Percentiles rank a stretch among this genome's conserved stretches.
These are phyloP conservation scores for Rhizoglyphus robini DNA, from an alignment of 1,140 invertebrate genomes.

Conservation along the genomic window DNA sequence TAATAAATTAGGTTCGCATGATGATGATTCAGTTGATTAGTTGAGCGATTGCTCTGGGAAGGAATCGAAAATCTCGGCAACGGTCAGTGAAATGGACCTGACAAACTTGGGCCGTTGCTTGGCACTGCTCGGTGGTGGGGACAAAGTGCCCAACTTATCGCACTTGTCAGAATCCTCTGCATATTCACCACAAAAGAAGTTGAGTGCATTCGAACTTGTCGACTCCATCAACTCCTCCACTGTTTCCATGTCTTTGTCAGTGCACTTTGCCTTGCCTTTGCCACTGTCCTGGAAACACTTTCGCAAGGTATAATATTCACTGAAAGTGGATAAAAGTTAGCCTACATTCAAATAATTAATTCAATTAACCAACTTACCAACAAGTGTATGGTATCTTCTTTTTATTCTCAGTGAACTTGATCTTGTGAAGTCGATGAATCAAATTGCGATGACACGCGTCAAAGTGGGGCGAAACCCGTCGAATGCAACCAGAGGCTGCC, in stretches of 20 bases:
- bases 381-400: slow-evolving; percentile 18
- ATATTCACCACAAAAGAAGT: slow-evolving; percentile 19
- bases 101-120: neutral
- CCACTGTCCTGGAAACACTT: slow-evolving; percentile 13
- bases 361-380: slow-evolving; percentile 11
- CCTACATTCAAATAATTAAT: neutral
- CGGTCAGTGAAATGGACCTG: slow-evolving; percentile 8
- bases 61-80: slow-evolving; percentile 14
- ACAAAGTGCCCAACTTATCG: slow-evolving; percentile 5
- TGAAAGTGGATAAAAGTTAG: neutral
- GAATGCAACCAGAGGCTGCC: slow-evolving; percentile 1
- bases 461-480: slow-evolving; percentile 1
- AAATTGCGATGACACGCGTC: slow-evolving; percentile 10
- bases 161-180: slow-evolving; percentile 19
- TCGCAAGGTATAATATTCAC: slow-evolving; percentile 15
- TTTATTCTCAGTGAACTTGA: slow-evolving; percentile 12
- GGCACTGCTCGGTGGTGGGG: neutral
- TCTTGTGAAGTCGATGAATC: slow-evolving; percentile 4
- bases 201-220: slow-evolving; percentile 17
- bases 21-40: too few relatives aligned
- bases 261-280: neutral
- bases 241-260: slow-evolving; percentile 15
- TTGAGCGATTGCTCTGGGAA: slow-evolving; percentile 3
- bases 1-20: too few relatives aligned
- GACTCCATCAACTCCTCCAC: slow-evolving; percentile 16